Base-by-base conservation (phyloP, 2,888 invertebrate genomes). In the Acleris sparsana region DNA sequence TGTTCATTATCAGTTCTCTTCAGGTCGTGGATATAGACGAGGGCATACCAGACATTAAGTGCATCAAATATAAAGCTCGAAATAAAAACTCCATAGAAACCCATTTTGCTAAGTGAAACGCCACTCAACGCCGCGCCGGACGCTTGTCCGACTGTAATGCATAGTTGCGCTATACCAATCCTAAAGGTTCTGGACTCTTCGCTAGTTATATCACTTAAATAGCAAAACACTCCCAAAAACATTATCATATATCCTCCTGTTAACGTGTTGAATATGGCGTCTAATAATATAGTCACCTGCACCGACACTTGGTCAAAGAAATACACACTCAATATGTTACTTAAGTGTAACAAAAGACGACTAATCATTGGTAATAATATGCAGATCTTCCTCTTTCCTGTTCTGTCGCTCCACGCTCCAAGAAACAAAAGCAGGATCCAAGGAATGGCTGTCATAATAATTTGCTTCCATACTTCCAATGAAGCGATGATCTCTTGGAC, bases 401-500 rank as follows among this genome's bases (percentile, higher is more conserved):
- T 78, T 69, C 92, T 87, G 76, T 94, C 94, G 71, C 94, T 94
- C 94, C 94, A 94, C 0, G 95, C 94, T 0, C 96, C 96, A 79
- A 96, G 93, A 78, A 96, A 95, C 66, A 96, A 87, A 57, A 96
- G 96, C 53, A 96, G 80, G 44, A 96, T 83, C 9, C 95, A 95
- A 29, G 96, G 96, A 7, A 96, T 86, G n/a, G 94, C 92, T 72
- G 95, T 95, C 78, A 96, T 95, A 18, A 96, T 85, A 62, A 95
- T 93, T 1, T 95, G 95, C 80, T 96, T 95, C 96, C 96, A 96
- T 22, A 95, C 94, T 62, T 94, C 94, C 94, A 96, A 95, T 2
- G 94, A 93, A 0, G 96, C 95, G 2, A 94, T 94, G 71, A 95
- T 82, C 72, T 93, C 93, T 77, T 95, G 95, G 1, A 95, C 94